A percentile compares a stretch with the other conserved stretches of the same genome.
Conservation (phyloP, 1,140 invertebrate genomes). For the Lordiphosa stackelbergi region DNA sequence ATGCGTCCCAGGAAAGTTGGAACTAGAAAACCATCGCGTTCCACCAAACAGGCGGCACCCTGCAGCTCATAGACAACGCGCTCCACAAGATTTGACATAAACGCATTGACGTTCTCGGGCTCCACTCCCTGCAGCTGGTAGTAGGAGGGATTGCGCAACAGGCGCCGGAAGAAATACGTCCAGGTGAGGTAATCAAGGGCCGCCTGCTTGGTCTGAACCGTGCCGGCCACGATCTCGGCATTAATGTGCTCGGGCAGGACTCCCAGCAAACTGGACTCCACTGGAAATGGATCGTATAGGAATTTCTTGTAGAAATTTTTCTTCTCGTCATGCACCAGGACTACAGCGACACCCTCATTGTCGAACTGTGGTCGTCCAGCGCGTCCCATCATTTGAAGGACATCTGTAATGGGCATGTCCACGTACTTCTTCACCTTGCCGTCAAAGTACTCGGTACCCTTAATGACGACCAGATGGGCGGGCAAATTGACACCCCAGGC, state of each 20-base stretch:
- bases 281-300: constrained; percentile 98
- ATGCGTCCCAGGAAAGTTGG: constrained; percentile 95
- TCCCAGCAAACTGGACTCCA: constrained; percentile 94
- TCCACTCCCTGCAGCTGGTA: constrained; percentile 91
- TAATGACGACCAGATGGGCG: constrained; percentile 84
- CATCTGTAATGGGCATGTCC: constrained; percentile 99
- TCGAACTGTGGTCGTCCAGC: constrained; percentile 97
- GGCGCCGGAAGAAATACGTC: constrained; percentile 97
- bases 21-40: constrained; percentile 83
- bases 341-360: constrained; percentile 95
- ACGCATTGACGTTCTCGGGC: constrained; percentile 85
- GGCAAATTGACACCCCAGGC: constrained; percentile 99
- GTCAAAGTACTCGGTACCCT: constrained; percentile 98
- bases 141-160: constrained; percentile 95
- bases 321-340: constrained; percentile 98
- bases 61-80: constrained; percentile 85
- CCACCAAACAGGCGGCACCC: constrained; percentile 86
- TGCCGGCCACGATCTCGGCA: constrained; percentile 97
- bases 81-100: constrained; percentile 87
- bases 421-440: constrained; percentile 97
- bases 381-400: constrained; percentile 99
- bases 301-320: constrained; percentile 99
- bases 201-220: constrained; percentile 94
- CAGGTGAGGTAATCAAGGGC: constrained; percentile 98
- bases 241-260: constrained; percentile 98